Conservation (phyloP, 2,888 invertebrate genomes). For the Mesoligia furuncula region DNA sequence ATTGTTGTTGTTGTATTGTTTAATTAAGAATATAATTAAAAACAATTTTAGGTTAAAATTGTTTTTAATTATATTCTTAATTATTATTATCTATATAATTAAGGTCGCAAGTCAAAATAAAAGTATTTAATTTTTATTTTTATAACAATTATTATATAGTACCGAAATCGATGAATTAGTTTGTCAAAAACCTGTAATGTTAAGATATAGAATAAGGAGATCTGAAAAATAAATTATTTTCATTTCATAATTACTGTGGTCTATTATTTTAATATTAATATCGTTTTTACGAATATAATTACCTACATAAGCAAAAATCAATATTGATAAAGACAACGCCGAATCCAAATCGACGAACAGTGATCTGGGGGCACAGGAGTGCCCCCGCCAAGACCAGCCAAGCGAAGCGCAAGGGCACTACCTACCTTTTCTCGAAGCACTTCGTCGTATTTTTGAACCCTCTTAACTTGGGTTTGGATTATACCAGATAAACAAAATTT, state of each 20-base stretch:
- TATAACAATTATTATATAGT: not conserved
- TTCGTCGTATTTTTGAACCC: no score
- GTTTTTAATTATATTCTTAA: not conserved
- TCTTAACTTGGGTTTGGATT: no score
- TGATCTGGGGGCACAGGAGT: no score
- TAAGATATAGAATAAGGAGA: slow-evolving; percentile 20
- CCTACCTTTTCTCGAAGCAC: no score
- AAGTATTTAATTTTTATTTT: not conserved
- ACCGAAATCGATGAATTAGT: not conserved
- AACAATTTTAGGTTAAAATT: not conserved
- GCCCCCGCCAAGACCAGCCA: no score
- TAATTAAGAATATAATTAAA: no score
- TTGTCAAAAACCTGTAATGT: not conserved
- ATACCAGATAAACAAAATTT: no score
- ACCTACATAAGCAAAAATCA: not conserved
- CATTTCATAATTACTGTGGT: not conserved
- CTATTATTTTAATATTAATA: slow-evolving; percentile 6
- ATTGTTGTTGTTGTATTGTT: no score
- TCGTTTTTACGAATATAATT: not conserved
- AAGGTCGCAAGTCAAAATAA: slow-evolving; percentile 1
- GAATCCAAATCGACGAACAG: not conserved
- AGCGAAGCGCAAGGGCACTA: no score
- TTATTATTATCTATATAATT: slow-evolving; percentile 6
- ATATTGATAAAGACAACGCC: not conserved
- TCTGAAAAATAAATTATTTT: slow-evolving; percentile 27